A percentile compares a stretch with the other conserved stretches of the same genome.
Evolutionary conservation across 1,140 invertebrate species (phyloP).

Genomic region (Bombus picipes): DNA sequence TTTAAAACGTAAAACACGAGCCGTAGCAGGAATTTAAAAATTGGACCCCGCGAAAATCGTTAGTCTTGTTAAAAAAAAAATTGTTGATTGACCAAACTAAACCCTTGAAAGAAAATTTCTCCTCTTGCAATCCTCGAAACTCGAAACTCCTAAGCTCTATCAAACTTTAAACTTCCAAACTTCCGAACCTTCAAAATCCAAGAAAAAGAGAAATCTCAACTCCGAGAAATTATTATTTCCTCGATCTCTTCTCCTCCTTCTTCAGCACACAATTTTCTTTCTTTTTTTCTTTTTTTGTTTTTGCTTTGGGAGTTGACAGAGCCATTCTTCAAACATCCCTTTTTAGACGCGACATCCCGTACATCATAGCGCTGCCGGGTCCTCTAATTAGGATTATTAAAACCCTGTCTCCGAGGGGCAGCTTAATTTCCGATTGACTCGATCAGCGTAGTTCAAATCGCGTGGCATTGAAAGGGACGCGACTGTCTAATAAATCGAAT

Average conservation of each 20-base stretch:
- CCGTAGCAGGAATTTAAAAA: background rate
- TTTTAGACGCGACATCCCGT: background rate
- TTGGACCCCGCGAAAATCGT: background rate
- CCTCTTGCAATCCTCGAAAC: too few relatives aligned
- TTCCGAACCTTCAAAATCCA: too few relatives aligned
- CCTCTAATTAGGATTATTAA: constrained; percentile 60
- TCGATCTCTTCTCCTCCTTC: background rate
- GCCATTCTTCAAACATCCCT: background rate
- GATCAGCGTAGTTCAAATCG: constrained; percentile 20
- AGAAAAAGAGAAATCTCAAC: background rate
- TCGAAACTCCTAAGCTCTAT: too few relatives aligned
- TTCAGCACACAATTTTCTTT: background rate
- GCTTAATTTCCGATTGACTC: constrained; percentile 14
- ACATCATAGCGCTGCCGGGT: background rate
- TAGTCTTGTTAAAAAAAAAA: too few relatives aligned
- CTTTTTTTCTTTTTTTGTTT: too few relatives aligned
- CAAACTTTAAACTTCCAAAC: too few relatives aligned
- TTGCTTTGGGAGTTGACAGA: background rate
- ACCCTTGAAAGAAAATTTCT: too few relatives aligned
- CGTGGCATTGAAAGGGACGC: constrained; percentile 12
- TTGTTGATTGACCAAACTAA: too few relatives aligned
- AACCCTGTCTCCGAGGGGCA: constrained; percentile 1
- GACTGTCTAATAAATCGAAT: constrained; percentile 10
- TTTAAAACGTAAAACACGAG: too few relatives aligned
- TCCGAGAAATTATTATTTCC: background rate